phyloP scores from a whole-genome alignment of 2,888 invertebrate genomes.

The Lysandra coridon region DNA sequence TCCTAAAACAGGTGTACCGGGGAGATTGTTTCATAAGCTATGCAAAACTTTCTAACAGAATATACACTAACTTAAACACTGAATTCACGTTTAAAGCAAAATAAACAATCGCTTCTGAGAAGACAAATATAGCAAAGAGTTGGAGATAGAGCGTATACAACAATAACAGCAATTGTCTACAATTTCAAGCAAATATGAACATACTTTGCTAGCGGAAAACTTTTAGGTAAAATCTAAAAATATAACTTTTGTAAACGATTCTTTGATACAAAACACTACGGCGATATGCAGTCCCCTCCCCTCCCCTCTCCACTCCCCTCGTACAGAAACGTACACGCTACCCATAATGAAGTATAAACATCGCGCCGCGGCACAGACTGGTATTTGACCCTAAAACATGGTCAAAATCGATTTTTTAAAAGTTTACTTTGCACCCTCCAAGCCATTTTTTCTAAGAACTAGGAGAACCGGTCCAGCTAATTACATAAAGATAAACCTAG shows the following conservation, averaged over 20 bases:
- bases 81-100: slow-evolving; percentile 13
- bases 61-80: not conserved
- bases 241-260: slow-evolving; percentile 3
- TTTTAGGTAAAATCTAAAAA: not conserved
- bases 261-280: not conserved
- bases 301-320: not conserved
- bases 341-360: slow-evolving; percentile 2
- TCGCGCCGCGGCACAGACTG: not conserved
- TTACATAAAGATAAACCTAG: too few relatives aligned
- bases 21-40: slow-evolving; percentile 27
- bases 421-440: too few relatives aligned
- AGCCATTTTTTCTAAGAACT: too few relatives aligned
- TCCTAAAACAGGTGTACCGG: slow-evolving; percentile 23
- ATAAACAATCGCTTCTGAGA: not conserved
- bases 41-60: slow-evolving; percentile 1
- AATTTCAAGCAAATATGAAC: not conserved
- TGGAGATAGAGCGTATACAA: not conserved
- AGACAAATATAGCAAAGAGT: not conserved
- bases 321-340: slow-evolving; percentile 1
- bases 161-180: not conserved
- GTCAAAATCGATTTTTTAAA: too few relatives aligned
- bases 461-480: too few relatives aligned
- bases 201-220: not conserved
- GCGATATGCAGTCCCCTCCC: not conserved
- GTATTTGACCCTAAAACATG: too few relatives aligned